Evolutionary conservation across 2,113 vertebrate genomes (phyloP).

Genomic region (Mesocricetus auratus): DNA sequence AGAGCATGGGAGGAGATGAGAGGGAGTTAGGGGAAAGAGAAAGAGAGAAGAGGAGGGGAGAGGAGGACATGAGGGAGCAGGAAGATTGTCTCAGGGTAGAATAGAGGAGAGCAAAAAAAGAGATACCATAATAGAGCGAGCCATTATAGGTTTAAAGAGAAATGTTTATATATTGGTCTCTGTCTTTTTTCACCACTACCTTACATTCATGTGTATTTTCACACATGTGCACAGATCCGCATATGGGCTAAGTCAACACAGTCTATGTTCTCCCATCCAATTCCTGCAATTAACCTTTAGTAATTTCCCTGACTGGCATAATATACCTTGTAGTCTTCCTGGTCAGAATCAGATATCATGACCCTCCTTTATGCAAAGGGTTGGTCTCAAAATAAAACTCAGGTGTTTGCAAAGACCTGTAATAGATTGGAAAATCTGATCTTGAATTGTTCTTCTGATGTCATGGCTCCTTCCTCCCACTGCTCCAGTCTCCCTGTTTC

Average conservation of each 20-base stretch:
- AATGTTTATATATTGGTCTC: too few relatives aligned
- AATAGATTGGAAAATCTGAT: neutral
- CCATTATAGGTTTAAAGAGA: too few relatives aligned
- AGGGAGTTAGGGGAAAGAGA: too few relatives aligned
- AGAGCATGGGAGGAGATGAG: too few relatives aligned
- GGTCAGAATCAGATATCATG: neutral
- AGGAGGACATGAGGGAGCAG: too few relatives aligned
- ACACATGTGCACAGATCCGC: too few relatives aligned
- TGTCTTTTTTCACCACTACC: neutral
- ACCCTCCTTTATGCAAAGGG: neutral
- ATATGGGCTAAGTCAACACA: neutral
- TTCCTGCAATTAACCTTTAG: neutral
- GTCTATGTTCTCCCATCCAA: neutral
- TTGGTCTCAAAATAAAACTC: constrained; percentile 8
- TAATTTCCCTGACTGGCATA: neutral
- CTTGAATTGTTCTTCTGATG: neutral
- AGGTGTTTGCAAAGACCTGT: neutral
- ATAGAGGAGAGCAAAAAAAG: too few relatives aligned
- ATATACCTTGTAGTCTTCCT: neutral
- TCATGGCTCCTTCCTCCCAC: neutral
- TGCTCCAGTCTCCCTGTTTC: neutral
- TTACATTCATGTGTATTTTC: neutral
- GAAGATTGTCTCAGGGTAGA: too few relatives aligned
- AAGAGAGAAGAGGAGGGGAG: too few relatives aligned
- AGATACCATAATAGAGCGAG: too few relatives aligned